Conservation (phyloP, 1,140 invertebrate genomes). For the Drosophila lacertosa region DNA sequence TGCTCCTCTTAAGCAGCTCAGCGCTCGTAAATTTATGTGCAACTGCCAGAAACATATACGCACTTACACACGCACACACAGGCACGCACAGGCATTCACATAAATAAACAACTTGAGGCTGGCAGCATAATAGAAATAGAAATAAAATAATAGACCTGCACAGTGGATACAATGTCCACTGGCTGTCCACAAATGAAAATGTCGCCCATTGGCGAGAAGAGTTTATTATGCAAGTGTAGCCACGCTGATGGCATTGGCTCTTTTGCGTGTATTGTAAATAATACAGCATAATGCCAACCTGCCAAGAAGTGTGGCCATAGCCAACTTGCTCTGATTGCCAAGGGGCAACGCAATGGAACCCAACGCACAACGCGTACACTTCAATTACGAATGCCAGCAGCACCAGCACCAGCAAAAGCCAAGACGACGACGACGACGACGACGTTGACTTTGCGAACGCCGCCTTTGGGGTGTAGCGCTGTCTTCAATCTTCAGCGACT, state of each 20-base stretch:
- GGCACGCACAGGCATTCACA: conserved; percentile 62
- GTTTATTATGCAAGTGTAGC: conserved; percentile 65
- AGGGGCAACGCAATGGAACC: conserved; percentile 9
- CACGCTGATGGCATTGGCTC: conserved; percentile 9
- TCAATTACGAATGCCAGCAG: conserved; percentile 61
- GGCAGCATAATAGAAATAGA: conserved; percentile 57
- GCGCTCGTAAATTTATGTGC: conserved; percentile 67
- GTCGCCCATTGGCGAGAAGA: conserved; percentile 67
- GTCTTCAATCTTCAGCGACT: conserved; percentile 67
- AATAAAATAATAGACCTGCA: conserved; percentile 76
- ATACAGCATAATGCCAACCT: conserved; percentile 63
- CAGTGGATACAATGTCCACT: conserved; percentile 8
- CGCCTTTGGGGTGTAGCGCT: conserved; percentile 35
- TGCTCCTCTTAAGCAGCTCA: conserved; percentile 51
- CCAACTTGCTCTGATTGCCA: conserved; percentile 48
- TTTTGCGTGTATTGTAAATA: conserved; percentile 68
- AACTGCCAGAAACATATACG: conserved; percentile 51
- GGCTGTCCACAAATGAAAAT: conserved; percentile 78
- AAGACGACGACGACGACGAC: conserved; percentile 10
- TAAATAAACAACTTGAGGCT: conserved; percentile 73
- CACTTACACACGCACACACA: conserved; percentile 11
- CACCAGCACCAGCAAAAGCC: conserved; percentile 4
- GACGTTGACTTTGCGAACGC: conserved; percentile 31
- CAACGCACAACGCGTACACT: conserved; percentile 62
- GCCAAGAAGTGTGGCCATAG: conserved; percentile 49